phyloP scores from a whole-genome alignment of 1,140 invertebrate genomes.

The Drosophila subobscura region DNA sequence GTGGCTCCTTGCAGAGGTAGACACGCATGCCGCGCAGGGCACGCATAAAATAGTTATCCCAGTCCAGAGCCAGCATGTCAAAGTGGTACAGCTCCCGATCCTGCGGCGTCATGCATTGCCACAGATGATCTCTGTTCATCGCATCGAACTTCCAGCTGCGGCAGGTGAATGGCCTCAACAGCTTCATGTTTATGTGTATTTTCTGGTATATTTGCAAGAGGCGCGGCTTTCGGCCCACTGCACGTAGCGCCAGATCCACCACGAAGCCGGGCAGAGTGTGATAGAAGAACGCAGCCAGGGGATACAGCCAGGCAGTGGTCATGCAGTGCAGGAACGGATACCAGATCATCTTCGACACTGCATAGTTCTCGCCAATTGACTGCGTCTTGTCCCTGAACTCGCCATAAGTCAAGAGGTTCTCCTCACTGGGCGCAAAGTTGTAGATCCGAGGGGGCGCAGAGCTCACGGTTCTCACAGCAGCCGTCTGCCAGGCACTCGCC shows the following conservation, averaged over 20 bases:
- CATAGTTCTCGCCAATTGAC: conserved; percentile 57
- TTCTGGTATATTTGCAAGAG: conserved; percentile 88
- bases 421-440: conserved; percentile 87
- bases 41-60: conserved; percentile 86
- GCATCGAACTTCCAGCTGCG: conserved; percentile 88
- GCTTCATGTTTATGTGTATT: conserved; percentile 87
- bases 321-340: conserved; percentile 83
- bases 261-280: conserved; percentile 86
- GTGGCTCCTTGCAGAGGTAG: conserved; percentile 84
- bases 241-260: conserved; percentile 84
- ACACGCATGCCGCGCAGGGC: conserved; percentile 87
- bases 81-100: conserved; percentile 88
- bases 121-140: conserved; percentile 86
- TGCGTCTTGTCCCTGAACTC: conserved; percentile 83
- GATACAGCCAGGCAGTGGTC: conserved; percentile 74
- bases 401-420: conserved; percentile 87
- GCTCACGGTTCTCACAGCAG: conserved; percentile 16
- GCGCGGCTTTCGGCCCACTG: conserved; percentile 77
- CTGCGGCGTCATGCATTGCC: conserved; percentile 85
- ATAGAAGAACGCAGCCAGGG: conserved; percentile 84
- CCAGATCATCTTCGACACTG: conserved; percentile 84
- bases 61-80: conserved; percentile 87
- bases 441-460: conserved; percentile 85
- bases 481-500: conserved; percentile 88
- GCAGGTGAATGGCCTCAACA: conserved; percentile 87